A percentile compares a stretch with the other conserved stretches of the same genome.
phyloP scores from a whole-genome alignment of 2,113 vertebrate genomes.

The Lycaon pictus region DNA sequence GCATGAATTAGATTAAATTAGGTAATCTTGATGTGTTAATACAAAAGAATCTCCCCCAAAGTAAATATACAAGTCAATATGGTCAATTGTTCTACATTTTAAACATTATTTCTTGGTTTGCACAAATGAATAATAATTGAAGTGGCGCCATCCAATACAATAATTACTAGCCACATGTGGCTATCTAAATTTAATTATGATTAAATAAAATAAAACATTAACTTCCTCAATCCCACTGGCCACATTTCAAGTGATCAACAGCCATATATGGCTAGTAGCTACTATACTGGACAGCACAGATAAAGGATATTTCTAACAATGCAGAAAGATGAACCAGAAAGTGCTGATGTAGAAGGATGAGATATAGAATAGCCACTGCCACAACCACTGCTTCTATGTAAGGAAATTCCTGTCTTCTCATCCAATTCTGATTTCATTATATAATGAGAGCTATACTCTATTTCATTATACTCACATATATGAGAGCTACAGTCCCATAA shows the following conservation, averaged over 20 bases:
- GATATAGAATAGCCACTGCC: neutral
- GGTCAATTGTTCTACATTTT: constrained; percentile 4
- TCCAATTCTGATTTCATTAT: constrained; percentile 50
- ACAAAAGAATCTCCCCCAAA: neutral
- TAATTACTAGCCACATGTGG: neutral
- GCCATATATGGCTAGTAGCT: neutral
- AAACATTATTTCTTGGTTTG: constrained; percentile 45
- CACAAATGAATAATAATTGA: constrained; percentile 24
- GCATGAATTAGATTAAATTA: neutral
- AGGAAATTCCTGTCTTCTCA: constrained; percentile 22
- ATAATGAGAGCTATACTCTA: neutral
- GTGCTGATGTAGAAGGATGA: neutral
- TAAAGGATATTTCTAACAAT: neutral
- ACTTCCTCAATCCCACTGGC: constrained; percentile 12
- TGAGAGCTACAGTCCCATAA: constrained; percentile 23
- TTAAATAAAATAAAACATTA: constrained; percentile 38
- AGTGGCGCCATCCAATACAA: neutral
- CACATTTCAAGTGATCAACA: constrained; percentile 38
- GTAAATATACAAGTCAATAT: constrained; percentile 20
- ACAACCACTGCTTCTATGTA: constrained; percentile 38
- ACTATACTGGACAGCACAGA: neutral
- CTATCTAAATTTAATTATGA: constrained; percentile 21
- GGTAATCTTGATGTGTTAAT: neutral
- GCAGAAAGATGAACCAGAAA: neutral
- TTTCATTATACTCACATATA: constrained; percentile 38